Base-by-base conservation (phyloP, 1,140 invertebrate genomes). In the Zaprionus kolodkinae region DNA sequence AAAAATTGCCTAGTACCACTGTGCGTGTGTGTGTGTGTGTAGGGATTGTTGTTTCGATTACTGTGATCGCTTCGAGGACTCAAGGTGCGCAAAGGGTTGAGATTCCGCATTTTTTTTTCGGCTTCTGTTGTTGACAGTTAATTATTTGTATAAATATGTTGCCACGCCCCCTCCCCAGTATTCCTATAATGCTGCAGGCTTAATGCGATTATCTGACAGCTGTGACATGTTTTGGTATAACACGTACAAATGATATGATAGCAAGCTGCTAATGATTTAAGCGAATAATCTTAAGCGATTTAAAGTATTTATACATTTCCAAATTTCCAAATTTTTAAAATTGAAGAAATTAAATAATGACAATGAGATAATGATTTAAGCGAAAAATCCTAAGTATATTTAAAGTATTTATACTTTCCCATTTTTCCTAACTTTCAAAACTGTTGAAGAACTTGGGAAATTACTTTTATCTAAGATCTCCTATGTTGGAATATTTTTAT, bases 121-220 rank as follows among this genome's bases (percentile, higher is more conserved):
- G 65, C 80, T 66, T 62, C 84, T 88, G 85, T 59, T 56, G 74
- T 78, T 88, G 84, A 88, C 84, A 88, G 85, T 88, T 85, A 88
- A 88, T 88, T 87, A 87, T 88, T 88, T 89, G 81, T 69, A 61
- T 80, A 84, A 88, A 88, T 80, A 77, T 87, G 83, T 80, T 74
- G 60, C 76, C 57, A 73, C n/a, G 54, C 40, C 40, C 7, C 2
- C n/a, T 2, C 21, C 21, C 21, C n/a, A n/a, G n/a, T n/a, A n/a
- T 2, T n/a, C 40, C 2, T 6, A 43, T 25, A 10, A 17, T 55
- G 68, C 36, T 74, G 45, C 87, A 88, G 83, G 76, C 76, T 86
- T 79, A 59, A 76, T 63, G 33, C 33, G 50, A 62, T 48, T 62
- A 38, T 50, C 52, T 70, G 66, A 68, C 71, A 73, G 50, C 57